Conservation (phyloP, 2,113 vertebrate species). For the Mustela lutreola region DNA sequence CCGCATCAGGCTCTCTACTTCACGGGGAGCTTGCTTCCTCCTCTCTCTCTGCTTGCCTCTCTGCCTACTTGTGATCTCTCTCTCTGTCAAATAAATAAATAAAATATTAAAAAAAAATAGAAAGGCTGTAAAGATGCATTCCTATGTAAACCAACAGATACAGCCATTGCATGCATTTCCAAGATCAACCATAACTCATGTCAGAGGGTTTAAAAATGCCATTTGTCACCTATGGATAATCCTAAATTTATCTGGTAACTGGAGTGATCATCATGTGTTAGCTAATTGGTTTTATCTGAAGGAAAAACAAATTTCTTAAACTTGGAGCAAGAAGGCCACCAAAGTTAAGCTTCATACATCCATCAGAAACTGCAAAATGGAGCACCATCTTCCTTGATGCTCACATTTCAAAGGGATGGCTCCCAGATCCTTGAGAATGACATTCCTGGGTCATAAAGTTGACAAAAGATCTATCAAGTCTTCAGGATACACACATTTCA, state of each 20-base stretch:
- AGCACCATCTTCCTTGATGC: background rate
- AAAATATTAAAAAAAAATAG: background rate
- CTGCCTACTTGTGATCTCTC: too few species aligned
- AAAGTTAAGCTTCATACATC: background rate
- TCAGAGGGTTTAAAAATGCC: background rate
- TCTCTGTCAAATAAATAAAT: too few species aligned
- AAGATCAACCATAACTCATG: background rate
- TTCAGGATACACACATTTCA: background rate
- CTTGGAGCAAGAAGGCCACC: background rate
- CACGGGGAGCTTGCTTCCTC: too few species aligned
- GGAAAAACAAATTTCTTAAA: background rate
- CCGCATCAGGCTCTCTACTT: too few species aligned
- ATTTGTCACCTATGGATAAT: background rate
- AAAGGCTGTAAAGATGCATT: background rate
- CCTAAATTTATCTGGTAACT: background rate
- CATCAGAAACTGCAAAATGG: background rate
- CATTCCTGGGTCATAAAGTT: background rate
- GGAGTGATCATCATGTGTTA: background rate
- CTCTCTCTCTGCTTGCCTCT: too few species aligned
- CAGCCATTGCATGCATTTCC: background rate
- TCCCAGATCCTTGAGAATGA: background rate
- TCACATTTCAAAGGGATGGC: background rate
- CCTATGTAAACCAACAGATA: background rate
- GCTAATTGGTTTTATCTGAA: background rate
- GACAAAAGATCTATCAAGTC: background rate